Base-by-base conservation (phyloP, 92 coral and sea anemone genomes). In the Nematostella vectensis region DNA sequence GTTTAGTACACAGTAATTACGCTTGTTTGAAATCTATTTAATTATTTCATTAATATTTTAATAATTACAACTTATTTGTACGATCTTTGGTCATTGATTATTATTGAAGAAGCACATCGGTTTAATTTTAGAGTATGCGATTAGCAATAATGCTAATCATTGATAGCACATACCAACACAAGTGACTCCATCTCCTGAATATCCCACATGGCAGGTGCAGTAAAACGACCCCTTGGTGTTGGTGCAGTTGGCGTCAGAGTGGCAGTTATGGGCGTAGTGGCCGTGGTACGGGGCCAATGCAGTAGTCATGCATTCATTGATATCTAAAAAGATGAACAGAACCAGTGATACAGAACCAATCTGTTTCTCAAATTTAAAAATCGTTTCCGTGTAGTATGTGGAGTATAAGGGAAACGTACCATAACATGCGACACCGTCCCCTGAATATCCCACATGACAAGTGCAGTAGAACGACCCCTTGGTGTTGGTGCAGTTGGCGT, bases 191-290 rank as follows among this genome's bases (percentile, higher is more conserved):
- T 55, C 20, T 39, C 63, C 58, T n/a, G 88, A 80, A 48, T 70
- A 85, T 48, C 95, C 95, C 59, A 74, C 71, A 53, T 62, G 76
- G 67, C 95, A 85, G 26, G 88, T 85, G 47, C 95, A 85, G 61
- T 50, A 75, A 71, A 80, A 85, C 42, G 95, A 85, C 21, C 95
- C 95, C 53, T 62, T 71, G 43, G 88, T 85, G 74, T 85, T 81
- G 63, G 78, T 67, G n/a, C 95, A 85, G 68, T 80, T 80, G 23
- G 51, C 9, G 51, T 45, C 51, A 71, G 19, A 43, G 47, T 77
- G 81, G 23, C 81, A 74, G 59, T 52, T 74, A 36, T 74, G 81
- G 13, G 64, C 57, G 33, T 58, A 33, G 16, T 21, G 48, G 2
- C 22, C 40, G 59, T 63, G 43, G 27, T 50, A 25, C 15, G 17